Base-by-base conservation (phyloP, 2,888 invertebrate species). In the Kryphioiulus occultus region DNA sequence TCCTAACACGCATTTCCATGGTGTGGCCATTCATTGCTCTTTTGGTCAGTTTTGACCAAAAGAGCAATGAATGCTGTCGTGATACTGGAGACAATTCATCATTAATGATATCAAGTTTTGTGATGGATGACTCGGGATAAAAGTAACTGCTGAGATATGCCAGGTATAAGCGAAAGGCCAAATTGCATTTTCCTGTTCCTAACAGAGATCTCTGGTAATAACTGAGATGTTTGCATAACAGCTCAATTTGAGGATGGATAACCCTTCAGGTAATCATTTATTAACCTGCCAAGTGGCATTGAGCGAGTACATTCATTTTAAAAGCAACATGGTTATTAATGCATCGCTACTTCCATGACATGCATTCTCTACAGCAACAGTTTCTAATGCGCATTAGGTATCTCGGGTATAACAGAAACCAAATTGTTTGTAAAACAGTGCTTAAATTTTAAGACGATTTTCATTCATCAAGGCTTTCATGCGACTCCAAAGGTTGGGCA, bases 21-120 rank as follows among this genome's bases (percentile, higher is more conserved):
- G 78, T 22, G 30, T 78, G 78, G 15, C 78, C 78, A 78, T n/a
- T n/a, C n/a, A n/a, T n/a, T n/a, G n/a, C n/a, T n/a, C n/a, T n/a
- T n/a, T n/a, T n/a, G n/a, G n/a, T n/a, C n/a, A n/a, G 30, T 30
- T 2, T 30, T 30, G 78, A 78, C 26, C 26, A 78, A 78, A n/a
- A 78, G 26, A 78, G 78, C 78, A 78, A 30, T 30, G 78, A 22
- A 12, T 78, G 78, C 78, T 78, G 78, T 78, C 30, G 78, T 22
- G 68, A 22, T 68, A 68, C 26, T 68, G 26, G 68, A 68, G 68
- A 68, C 78, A 78, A 78, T 78, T 78, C 78, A 78, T 78, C 78
- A 78, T 78, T 78, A 78, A 30, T 30, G 78, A 0, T 15, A 30
- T 78, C 78, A 30, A 2, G 30, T 12, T 78, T 30, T 30, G 15